phyloP scores from a whole-genome alignment of 2,888 invertebrate species.

The Drosophila peninsularis region DNA sequence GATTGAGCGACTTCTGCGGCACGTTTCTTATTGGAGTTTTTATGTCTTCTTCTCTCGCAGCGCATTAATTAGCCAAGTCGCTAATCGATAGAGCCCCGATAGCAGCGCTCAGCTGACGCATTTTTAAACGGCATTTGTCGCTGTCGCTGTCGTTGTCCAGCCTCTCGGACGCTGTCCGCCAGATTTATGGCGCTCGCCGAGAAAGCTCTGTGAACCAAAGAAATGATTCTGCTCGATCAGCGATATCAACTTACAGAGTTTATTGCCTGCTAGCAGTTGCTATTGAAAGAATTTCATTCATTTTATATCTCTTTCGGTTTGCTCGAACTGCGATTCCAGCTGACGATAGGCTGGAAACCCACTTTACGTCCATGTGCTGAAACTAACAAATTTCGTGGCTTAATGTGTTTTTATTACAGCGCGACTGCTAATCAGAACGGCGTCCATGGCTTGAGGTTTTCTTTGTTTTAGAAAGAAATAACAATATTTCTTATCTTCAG shows the following conservation, averaged over 20 bases:
- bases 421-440: not conserved
- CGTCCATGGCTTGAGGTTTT: not conserved
- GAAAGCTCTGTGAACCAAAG: constrained; percentile 59
- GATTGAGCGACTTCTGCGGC: constrained; percentile 54
- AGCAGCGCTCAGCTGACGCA: constrained; percentile 55
- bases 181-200: constrained; percentile 62
- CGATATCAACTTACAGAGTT: constrained; percentile 54
- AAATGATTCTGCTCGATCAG: constrained; percentile 35
- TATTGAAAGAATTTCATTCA: constrained; percentile 8
- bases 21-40: constrained; percentile 31
- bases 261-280: constrained; percentile 29
- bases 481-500: not conserved
- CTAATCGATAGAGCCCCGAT: constrained; percentile 50
- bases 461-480: not conserved
- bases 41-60: constrained; percentile 39
- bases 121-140: constrained; percentile 63
- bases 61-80: constrained; percentile 66
- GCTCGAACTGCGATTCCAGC: constrained; percentile 5
- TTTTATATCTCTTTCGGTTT: constrained; percentile 10
- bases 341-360: constrained; percentile 14
- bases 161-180: constrained; percentile 17
- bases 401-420: constrained; percentile 5
- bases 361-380: not conserved
- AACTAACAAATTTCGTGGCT: constrained; percentile 1
- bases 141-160: constrained; percentile 36